Evolutionary conservation across 2,888 invertebrate genomes (phyloP).

Genomic region (Dynastes tityus): DNA sequence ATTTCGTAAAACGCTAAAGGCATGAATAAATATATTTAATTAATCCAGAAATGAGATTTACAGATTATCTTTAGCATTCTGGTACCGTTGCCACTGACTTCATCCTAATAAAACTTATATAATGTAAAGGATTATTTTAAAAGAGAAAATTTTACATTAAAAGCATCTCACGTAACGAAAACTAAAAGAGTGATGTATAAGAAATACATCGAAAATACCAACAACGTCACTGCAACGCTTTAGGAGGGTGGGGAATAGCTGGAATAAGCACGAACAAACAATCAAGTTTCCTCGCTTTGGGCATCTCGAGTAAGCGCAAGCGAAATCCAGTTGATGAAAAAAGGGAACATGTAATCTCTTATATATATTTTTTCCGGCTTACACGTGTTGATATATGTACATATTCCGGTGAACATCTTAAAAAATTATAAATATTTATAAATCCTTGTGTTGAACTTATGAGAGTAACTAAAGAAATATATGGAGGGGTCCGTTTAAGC

Average conservation of each 20-base stretch:
- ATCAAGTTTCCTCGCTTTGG: background rate
- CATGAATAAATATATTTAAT: too few relatives aligned
- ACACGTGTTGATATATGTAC: slow-evolving; percentile 17
- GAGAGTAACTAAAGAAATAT: background rate
- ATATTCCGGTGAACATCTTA: background rate
- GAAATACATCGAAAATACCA: slow-evolving; percentile 18
- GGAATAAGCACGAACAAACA: slow-evolving; percentile 13
- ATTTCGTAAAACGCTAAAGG: too few relatives aligned
- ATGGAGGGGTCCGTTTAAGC: too few relatives aligned
- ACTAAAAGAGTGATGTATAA: background rate
- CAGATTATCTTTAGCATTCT: too few relatives aligned
- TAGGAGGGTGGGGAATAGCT: background rate
- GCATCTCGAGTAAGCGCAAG: background rate
- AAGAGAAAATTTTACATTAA: too few relatives aligned
- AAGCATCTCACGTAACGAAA: background rate
- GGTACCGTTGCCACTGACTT: too few relatives aligned
- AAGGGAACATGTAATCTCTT: background rate
- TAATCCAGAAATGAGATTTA: too few relatives aligned
- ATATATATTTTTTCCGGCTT: background rate
- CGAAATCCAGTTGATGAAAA: slow-evolving; percentile 18
- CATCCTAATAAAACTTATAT: too few relatives aligned
- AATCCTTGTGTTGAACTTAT: background rate
- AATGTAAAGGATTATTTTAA: too few relatives aligned
- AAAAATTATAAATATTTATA: slow-evolving; percentile 17
- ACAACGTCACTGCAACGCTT: background rate